phyloP scores from a whole-genome alignment of 53 echinoderm and acorn worm genomes.

The Luidia sarsii region DNA sequence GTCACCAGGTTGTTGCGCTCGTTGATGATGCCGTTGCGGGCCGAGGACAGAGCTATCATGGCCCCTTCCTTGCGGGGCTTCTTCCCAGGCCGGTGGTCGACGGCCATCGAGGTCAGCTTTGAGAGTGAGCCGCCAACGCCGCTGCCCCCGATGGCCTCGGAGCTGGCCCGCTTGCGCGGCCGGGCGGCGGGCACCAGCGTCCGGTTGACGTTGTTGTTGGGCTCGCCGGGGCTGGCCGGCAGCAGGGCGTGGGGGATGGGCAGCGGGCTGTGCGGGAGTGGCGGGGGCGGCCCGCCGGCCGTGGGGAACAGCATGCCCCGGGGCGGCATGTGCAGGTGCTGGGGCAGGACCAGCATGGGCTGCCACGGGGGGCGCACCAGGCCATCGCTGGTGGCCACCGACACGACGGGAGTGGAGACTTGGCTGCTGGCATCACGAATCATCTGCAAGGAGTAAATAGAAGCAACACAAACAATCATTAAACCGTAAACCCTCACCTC shows the following conservation, averaged over 20 bases:
- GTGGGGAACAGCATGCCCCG: constrained; percentile 39
- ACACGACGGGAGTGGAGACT: constrained; percentile 19
- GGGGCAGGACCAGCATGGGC: constrained; percentile 31
- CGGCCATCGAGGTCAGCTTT: constrained; percentile 10
- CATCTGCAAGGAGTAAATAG: constrained; percentile 12
- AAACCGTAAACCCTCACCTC: too few relatives aligned
- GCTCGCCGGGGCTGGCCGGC: constrained; percentile 25
- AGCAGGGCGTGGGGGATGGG: constrained; percentile 22
- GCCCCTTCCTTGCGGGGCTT: constrained; percentile 43
- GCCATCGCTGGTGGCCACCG: constrained; percentile 26
- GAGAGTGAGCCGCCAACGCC: neutral
- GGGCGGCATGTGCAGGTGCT: constrained; percentile 25
- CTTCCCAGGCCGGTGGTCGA: constrained; percentile 8
- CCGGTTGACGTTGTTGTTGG: constrained; percentile 39
- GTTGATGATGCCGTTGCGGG: constrained; percentile 26
- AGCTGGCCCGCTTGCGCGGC: constrained; percentile 31
- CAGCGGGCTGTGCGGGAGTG: neutral
- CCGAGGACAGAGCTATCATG: constrained; percentile 51
- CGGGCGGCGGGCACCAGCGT: neutral
- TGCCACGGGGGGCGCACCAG: constrained; percentile 20
- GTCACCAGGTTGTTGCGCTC: constrained; percentile 17
- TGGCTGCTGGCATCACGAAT: constrained; percentile 49
- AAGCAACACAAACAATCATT: too few relatives aligned
- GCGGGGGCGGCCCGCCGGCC: neutral
- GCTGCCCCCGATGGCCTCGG: neutral